Evolutionary conservation across 2,888 invertebrate species (phyloP).

Genomic region (Bruchidius siliquastri): DNA sequence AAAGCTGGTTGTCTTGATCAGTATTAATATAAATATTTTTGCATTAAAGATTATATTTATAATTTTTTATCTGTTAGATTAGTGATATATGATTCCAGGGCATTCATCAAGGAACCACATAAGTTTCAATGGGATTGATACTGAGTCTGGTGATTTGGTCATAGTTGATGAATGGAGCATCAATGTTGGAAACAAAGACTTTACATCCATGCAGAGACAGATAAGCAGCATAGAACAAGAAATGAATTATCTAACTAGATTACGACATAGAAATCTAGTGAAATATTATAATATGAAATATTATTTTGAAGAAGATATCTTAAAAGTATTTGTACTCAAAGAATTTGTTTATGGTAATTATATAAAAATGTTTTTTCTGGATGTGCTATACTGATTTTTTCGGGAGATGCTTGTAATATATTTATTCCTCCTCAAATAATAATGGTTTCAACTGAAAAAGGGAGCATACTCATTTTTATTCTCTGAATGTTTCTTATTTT

Average conservation of each 20-base stretch:
- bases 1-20: too few relatives aligned
- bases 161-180: conserved; percentile 75
- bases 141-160: conserved; percentile 64
- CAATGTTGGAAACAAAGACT: conserved; percentile 44
- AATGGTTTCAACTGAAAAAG: too few relatives aligned
- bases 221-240: conserved; percentile 72
- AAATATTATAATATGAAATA: conserved; percentile 72
- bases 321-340: conserved; percentile 64
- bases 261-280: conserved; percentile 68
- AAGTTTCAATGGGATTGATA: conserved; percentile 73
- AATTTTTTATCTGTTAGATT: too few relatives aligned
- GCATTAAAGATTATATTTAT: too few relatives aligned
- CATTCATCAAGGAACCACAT: conserved; percentile 71
- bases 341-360: conserved; percentile 58
- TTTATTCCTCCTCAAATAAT: too few relatives aligned
- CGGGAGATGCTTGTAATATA: too few relatives aligned
- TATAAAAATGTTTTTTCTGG: conserved; percentile 7
- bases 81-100: conserved; percentile 47
- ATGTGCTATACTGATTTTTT: too few relatives aligned
- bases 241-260: conserved; percentile 62
- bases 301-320: conserved; percentile 55
- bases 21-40: too few relatives aligned
- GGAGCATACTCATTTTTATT: too few relatives aligned
- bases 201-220: conserved; percentile 52
- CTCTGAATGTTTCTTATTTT: too few relatives aligned